Conservation (phyloP, 2,888 invertebrate genomes). For the Oeneis ivallda region DNA sequence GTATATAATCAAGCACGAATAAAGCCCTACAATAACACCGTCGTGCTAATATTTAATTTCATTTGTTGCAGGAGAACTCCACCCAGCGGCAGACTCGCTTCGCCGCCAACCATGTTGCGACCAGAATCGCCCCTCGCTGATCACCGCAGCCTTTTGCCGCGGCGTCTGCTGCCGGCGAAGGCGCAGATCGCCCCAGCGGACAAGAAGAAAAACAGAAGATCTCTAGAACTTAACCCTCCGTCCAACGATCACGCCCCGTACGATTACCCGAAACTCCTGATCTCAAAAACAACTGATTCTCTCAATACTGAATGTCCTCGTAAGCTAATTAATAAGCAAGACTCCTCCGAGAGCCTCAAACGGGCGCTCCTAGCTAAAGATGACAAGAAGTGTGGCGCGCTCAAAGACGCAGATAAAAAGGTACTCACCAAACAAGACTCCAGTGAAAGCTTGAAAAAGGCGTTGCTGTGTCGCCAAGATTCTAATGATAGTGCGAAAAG, state of each 20-base stretch:
- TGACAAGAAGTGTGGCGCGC: slow-evolving; percentile 60
- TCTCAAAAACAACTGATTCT: slow-evolving; percentile 77
- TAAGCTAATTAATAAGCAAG: slow-evolving; percentile 71
- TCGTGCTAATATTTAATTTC: slow-evolving; percentile 12
- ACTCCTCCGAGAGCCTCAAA: slow-evolving; percentile 73
- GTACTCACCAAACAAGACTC: slow-evolving; percentile 68
- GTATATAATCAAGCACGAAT: slow-evolving; percentile 6
- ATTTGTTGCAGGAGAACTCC: slow-evolving; percentile 68
- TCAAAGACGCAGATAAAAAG: slow-evolving; percentile 65
- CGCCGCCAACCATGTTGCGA: slow-evolving; percentile 75
- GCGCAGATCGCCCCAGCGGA: slow-evolving; percentile 75
- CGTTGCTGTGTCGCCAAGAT: slow-evolving; percentile 68
- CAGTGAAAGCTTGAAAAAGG: slow-evolving; percentile 71
- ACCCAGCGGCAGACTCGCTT: slow-evolving; percentile 58
- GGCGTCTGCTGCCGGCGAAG: slow-evolving; percentile 72
- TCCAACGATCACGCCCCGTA: slow-evolving; percentile 64
- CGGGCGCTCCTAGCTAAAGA: slow-evolving; percentile 69
- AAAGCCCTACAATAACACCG: slow-evolving; percentile 6
- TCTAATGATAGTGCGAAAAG: slow-evolving; percentile 72
- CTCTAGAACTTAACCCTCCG: slow-evolving; percentile 75
- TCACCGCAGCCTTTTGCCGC: slow-evolving; percentile 76
- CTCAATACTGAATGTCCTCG: slow-evolving; percentile 75
- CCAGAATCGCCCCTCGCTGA: slow-evolving; percentile 80
- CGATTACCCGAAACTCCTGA: slow-evolving; percentile 75
- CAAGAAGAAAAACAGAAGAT: slow-evolving; percentile 73